These are phyloP conservation scores for Tigriopus californicus DNA, from an alignment of 2,888 invertebrate species.

Conservation along the genomic window DNA sequence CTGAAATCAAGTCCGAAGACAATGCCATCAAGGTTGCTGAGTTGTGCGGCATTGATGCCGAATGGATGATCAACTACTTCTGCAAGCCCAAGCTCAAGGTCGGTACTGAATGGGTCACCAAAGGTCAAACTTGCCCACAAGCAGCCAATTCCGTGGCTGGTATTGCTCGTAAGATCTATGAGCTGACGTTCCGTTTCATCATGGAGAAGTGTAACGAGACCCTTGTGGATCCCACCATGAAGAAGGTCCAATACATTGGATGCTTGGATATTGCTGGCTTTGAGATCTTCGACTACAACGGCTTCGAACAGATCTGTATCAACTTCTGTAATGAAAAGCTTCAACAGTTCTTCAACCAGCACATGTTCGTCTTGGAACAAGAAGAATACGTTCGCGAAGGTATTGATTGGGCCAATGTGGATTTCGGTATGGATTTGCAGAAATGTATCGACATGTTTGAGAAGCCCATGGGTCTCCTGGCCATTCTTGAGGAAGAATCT, in stretches of 20 bases:
- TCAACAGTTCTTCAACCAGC: conserved; percentile 39
- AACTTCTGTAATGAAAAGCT: conserved; percentile 38
- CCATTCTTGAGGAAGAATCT: conserved; percentile 99
- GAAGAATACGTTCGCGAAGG: conserved; percentile 38
- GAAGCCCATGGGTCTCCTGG: conserved; percentile 99
- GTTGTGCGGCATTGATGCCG: conserved; percentile 68
- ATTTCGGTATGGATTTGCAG: conserved; percentile 40
- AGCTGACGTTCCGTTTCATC: conserved; percentile 81
- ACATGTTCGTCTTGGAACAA: conserved; percentile 39
- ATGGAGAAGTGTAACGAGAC: conserved; percentile 99
- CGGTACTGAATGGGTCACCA: conserved; percentile 97
- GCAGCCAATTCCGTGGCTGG: conserved; percentile 83
- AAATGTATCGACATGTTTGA: conserved; percentile 89
- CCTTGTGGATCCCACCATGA: conserved; percentile 80
- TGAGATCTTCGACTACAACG: conserved; percentile 46
- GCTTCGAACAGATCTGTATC: conserved; percentile 38
- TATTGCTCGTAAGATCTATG: conserved; percentile 87
- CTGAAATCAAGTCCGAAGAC: conserved; percentile 66
- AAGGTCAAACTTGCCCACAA: conserved; percentile 63
- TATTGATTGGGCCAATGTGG: conserved; percentile 38
- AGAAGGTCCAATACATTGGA: conserved; percentile 66
- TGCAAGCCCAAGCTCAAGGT: conserved; percentile 96
- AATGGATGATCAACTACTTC: conserved; percentile 78
- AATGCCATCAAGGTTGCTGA: conserved; percentile 44
- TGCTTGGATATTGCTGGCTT: conserved; percentile 41